Base-by-base conservation (phyloP, 2,888 invertebrate species). In the Schrankia costaestrigalis region DNA sequence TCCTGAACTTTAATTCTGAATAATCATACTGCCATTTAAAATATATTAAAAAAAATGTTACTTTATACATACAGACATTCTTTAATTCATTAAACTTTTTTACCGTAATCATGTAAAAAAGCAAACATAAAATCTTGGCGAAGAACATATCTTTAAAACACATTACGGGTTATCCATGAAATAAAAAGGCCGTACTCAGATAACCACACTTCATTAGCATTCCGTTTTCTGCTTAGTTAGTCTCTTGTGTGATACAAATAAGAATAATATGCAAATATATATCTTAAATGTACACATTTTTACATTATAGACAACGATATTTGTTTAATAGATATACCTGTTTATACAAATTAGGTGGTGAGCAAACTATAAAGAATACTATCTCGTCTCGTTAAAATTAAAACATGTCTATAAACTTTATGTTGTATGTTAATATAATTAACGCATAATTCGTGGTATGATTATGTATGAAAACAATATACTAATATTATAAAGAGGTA, bases 201-300 rank as follows among this genome's bases (percentile, higher is more conserved):
- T 75, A 74, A 67, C 64, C 65, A 56, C 67, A 62, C 69, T 69
- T 75, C 74, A 75, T 76, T 76, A 71, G 67, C 72, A 75, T 74
- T 65, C 64, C 42, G 60, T 54, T 57, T 46, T 63, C 57, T 56
- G 53, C 63, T 65, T 56, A 59, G 65, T 67, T 67, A 61, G 54
- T 53, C 48, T 48, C 53, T 51, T 55, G 44, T 56, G 53, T 49
- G 54, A 63, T 56, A 65, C 54, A 53, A 59, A 53, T 45, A 56
- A 63, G 56, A 56, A 63, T 65, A 66, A 60, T 65, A 65, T 65
- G 66, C 61, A 59, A 64, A 69, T 57, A n/a, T n/a, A n/a, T n/a
- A 55, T 58, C 52, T 51, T 49, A 56, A 44, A 55, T 37, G 35
- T 38, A 54, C 51, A 52, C 46, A 46, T 51, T 58, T 53, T 43